These are phyloP conservation scores for Eidolon helvum DNA, from an alignment of 2,113 vertebrate species.

Conservation along the genomic window DNA sequence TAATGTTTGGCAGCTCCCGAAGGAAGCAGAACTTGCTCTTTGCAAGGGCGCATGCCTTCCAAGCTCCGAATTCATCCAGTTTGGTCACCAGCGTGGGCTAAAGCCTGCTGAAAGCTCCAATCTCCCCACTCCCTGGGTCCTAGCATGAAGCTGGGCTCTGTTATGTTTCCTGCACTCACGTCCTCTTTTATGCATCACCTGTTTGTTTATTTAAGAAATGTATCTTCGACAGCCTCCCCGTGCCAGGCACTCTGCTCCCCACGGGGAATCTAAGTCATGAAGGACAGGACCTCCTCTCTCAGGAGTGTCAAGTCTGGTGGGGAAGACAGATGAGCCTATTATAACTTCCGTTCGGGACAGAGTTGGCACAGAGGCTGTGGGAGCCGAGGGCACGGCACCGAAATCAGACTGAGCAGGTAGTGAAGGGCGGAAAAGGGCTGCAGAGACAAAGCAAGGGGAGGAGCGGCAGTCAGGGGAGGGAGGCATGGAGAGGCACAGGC, in stretches of 20 bases:
- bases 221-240: not conserved
- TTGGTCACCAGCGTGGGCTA: not conserved
- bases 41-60: rapidly evolving
- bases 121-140: not conserved
- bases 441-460: not conserved
- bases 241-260: not conserved
- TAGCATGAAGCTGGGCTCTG: rapidly evolving
- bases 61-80: not conserved
- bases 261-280: not conserved
- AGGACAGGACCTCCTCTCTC: not conserved
- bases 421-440: rapidly evolving
- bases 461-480: rapidly evolving
- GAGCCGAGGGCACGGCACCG: rapidly evolving
- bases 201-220: not conserved
- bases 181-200: not conserved
- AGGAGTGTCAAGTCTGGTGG: not conserved
- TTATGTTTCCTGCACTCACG: no score
- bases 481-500: no score
- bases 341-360: rapidly evolving
- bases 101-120: not conserved
- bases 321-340: not conserved
- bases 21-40: not conserved
- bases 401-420: not conserved
- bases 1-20: not conserved
- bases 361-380: not conserved